Evolutionary conservation across 1,140 invertebrate species (phyloP).

Genomic region (Idris sp.): DNA sequence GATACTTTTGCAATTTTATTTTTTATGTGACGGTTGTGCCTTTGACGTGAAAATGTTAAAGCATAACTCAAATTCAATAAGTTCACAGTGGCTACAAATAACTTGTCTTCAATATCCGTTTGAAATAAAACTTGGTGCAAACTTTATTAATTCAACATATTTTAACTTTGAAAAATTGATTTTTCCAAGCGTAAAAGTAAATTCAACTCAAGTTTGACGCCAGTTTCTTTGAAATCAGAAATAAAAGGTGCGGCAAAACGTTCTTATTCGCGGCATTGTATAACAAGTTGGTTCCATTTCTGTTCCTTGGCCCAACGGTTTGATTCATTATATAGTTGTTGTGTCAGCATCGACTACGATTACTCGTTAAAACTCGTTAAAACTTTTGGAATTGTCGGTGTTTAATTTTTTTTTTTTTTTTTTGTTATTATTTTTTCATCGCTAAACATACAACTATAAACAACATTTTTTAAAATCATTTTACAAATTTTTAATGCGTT

Average conservation of each 20-base stretch:
- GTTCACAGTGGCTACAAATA: not conserved
- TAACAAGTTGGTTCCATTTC: slow-evolving; percentile 70
- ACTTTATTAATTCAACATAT: slow-evolving; percentile 26
- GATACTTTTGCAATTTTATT: not conserved
- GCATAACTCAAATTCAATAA: not conserved
- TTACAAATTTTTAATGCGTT: no score
- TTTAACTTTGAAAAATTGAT: slow-evolving; percentile 25
- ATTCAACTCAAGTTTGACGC: slow-evolving; percentile 40
- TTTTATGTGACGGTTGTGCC: no score
- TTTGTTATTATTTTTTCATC: no score
- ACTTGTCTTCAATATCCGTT: slow-evolving; percentile 5
- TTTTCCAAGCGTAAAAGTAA: slow-evolving; percentile 35
- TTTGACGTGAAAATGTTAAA: not conserved
- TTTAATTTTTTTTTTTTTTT: slow-evolving; percentile 63
- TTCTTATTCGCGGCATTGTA: no score
- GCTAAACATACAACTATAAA: no score
- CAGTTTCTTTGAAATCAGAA: slow-evolving; percentile 36
- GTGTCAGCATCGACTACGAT: slow-evolving; percentile 75
- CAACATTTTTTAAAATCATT: no score
- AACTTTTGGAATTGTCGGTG: slow-evolving; percentile 78
- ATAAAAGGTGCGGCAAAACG: slow-evolving; percentile 22
- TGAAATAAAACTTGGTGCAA: slow-evolving; percentile 3
- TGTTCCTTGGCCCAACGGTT: slow-evolving; percentile 66
- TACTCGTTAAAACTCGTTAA: slow-evolving; percentile 78
- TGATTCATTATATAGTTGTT: slow-evolving; percentile 75